Evolutionary conservation across 2,888 invertebrate genomes (phyloP).

Genomic region (Nasonovia ribisnigri): DNA sequence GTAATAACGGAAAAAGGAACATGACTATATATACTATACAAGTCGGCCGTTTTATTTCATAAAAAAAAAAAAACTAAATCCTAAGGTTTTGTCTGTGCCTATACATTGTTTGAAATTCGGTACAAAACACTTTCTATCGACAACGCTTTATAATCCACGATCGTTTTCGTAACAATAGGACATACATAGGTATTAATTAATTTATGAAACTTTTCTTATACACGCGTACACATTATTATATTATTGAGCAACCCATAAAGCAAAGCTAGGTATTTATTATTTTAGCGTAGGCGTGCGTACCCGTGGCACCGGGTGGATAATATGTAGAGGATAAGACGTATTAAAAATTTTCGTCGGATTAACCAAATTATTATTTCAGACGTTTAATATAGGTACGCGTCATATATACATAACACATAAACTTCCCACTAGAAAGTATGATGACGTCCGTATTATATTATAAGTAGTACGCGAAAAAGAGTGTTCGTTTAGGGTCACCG

Average conservation of each 20-base stretch:
- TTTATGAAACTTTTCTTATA: background rate
- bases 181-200: conserved; percentile 13
- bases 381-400: background rate
- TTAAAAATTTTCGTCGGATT: background rate
- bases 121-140: conserved; percentile 36
- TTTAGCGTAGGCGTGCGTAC: background rate
- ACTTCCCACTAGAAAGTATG: background rate
- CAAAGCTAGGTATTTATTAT: background rate
- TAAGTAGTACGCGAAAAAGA: background rate
- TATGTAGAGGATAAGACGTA: background rate
- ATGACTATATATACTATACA: background rate
- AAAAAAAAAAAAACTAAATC: conserved; percentile 14
- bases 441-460: background rate
- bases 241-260: background rate
- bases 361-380: background rate
- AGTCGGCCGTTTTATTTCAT: background rate
- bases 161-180: conserved; percentile 28
- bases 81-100: background rate
- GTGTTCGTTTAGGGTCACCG: background rate
- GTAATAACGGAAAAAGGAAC: background rate
- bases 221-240: background rate
- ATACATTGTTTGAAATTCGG: conserved; percentile 8
- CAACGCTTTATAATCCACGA: conserved; percentile 8
- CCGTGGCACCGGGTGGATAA: background rate
- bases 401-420: background rate